Evolutionary conservation across 2,888 invertebrate species (phyloP).

Genomic region (Ptychoptera albimana): DNA sequence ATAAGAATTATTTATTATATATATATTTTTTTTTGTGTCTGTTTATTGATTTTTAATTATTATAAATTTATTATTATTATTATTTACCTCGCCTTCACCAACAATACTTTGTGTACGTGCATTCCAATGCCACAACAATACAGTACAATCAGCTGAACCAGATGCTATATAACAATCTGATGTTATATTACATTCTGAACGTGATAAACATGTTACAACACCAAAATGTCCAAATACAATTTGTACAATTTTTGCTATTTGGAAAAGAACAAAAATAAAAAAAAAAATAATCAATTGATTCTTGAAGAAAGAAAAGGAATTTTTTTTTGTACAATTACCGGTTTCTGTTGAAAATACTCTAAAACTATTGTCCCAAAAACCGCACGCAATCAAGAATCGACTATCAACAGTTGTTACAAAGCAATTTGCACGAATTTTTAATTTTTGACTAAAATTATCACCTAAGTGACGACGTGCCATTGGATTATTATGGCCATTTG

Average conservation of each 20-base stretch:
- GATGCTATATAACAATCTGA: conserved; percentile 98
- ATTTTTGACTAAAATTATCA: conserved; percentile 95
- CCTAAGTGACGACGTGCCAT: conserved; percentile 75
- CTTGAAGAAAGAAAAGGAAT: neutral
- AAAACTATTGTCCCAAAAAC: conserved; percentile 99
- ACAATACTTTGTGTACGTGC: conserved; percentile 93
- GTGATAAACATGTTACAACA: conserved; percentile 91
- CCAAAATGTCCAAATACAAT: conserved; percentile 98
- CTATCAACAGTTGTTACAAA: conserved; percentile 98
- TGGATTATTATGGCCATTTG: conserved; percentile 54
- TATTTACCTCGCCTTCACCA: conserved; percentile 67
- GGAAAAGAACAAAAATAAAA: conserved; percentile 6
- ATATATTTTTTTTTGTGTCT: neutral
- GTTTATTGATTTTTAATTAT: neutral
- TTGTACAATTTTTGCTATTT: conserved; percentile 87
- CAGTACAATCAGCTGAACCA: conserved; percentile 95
- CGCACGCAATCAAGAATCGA: conserved; percentile 90
- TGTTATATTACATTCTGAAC: conserved; percentile 97
- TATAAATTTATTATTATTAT: neutral
- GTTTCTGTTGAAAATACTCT: conserved; percentile 93
- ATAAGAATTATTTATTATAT: neutral
- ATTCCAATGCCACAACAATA: conserved; percentile 97
- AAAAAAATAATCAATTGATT: neutral
- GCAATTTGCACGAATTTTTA: conserved; percentile 84
- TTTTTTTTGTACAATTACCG: conserved; percentile 65